Evolutionary conservation across 2,797 vertebrate genomes (phyloP).

Genomic region (Lutjanus argentimaculatus): DNA sequence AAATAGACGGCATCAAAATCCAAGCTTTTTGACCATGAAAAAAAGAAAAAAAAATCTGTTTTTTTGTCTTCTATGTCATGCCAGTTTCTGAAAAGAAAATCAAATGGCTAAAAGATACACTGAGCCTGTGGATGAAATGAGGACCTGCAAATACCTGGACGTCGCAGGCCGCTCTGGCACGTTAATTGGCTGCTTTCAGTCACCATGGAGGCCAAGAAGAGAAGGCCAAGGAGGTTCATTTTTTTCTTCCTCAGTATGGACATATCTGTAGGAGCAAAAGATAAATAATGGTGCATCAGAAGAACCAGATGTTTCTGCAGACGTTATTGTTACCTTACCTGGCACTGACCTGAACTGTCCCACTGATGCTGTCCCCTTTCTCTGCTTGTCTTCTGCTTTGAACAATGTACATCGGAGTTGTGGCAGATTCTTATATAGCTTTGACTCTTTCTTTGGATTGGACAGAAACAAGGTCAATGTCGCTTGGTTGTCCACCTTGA

Average conservation of each 20-base stretch:
- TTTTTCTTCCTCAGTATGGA: constrained; percentile 34
- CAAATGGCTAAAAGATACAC: too few species aligned
- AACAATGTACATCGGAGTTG: constrained; percentile 1
- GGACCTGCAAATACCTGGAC: constrained; percentile 74
- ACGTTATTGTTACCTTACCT: constrained; percentile 2
- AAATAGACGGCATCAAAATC: too few species aligned
- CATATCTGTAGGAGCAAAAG: constrained; percentile 26
- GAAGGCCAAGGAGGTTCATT: constrained; percentile 57
- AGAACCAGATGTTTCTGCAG: not conserved
- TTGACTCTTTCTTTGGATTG: constrained; percentile 55
- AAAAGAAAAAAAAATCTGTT: too few species aligned
- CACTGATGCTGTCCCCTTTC: constrained; percentile 12
- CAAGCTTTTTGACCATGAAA: too few species aligned
- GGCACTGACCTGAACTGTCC: constrained; percentile 50
- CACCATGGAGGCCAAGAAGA: constrained; percentile 59
- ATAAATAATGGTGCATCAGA: constrained; percentile 24
- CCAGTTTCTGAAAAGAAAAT: too few species aligned
- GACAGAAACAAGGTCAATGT: constrained; percentile 75
- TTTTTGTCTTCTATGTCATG: too few species aligned
- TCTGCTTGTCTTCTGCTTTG: constrained; percentile 26
- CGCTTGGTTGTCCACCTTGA: constrained; percentile 56
- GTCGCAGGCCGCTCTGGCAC: constrained; percentile 42
- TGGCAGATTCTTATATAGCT: constrained; percentile 67
- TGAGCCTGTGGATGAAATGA: not conserved
- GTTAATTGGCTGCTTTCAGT: constrained; percentile 64